Evolutionary conservation across 1,140 invertebrate genomes (phyloP), one percentile per base, ranked within the genome.

Genomic region (Ceratina calcarata): DNA sequence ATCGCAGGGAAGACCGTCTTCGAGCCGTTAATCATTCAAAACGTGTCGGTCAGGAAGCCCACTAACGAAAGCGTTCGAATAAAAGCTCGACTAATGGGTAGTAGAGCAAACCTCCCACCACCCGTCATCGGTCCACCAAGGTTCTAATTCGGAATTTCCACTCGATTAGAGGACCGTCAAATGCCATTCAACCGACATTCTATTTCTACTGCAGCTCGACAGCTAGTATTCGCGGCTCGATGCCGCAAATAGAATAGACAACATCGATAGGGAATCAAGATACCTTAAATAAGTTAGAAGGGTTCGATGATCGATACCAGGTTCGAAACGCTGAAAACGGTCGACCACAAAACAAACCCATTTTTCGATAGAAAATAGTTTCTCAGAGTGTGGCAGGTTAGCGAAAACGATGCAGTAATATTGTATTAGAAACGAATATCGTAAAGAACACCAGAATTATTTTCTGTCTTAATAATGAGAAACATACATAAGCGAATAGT

Each of bases 251-350:
- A 85, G 78, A 84, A 84, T 84, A 79, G 82, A 65, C 82, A 80
- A 55, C 82, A 72, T 75, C 73, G 78, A 73, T 57, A 69, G 64
- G 69, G 72, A 74, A 77, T 77, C 77, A 78, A 60, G 73, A 80
- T 85, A 81, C 83, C 82, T 85, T 85, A 79, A 85, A 85, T 85
- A 81, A 85, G 82, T 85, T 75, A 85, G 83, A 85, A 85, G 73
- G 83, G 83, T 64, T 85, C 78, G 78, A 53, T 61, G 81, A 84
- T 85, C 83, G 83, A 85, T 85, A 55, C 4, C 57, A 45, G 7
- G 7, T 6, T 10, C 37, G 8, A 45, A 45, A 45, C 74, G 74
- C 67, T 53, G 75, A 78, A 73, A 79, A 69, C 76, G 51, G 53
- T 67, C 76, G 68, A 68, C 2, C 2, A 22, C 10, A 2, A 15